A percentile compares a stretch with the other conserved stretches of the same genome.
phyloP scores from a whole-genome alignment of 2,113 vertebrate species.

The Heliornis fulica region DNA sequence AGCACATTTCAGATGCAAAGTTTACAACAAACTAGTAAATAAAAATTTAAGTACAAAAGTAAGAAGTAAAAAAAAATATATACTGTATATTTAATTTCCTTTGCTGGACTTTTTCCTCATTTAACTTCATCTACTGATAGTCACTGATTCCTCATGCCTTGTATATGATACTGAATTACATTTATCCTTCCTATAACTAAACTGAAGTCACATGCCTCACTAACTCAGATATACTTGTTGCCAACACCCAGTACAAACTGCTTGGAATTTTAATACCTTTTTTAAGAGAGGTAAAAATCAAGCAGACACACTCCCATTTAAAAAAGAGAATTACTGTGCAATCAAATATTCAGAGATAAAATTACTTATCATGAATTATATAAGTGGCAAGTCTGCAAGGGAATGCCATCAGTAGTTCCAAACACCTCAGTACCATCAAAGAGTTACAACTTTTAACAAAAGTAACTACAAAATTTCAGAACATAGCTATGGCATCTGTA shows the following conservation, averaged over 20 bases:
- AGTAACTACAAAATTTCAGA: not conserved
- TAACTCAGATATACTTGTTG: conserved; percentile 5
- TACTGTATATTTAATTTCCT: not conserved
- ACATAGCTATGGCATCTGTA: not conserved
- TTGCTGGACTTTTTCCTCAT: not conserved
- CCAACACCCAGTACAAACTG: not conserved
- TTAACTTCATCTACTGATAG: conserved; percentile 4
- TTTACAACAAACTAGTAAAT: not conserved
- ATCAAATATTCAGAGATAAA: conserved; percentile 18
- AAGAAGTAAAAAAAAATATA: not conserved
- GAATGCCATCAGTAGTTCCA: not conserved
- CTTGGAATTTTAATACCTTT: not conserved
- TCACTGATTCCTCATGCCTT: conserved; percentile 1
- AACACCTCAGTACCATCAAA: not conserved
- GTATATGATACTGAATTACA: not conserved
- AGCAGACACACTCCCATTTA: not conserved
- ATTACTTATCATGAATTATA: not conserved
- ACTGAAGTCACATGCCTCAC: conserved; percentile 3
- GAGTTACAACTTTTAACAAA: not conserved
- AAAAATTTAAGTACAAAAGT: conserved; percentile 2
- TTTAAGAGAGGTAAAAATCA: not conserved
- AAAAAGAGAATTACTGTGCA: conserved; percentile 7
- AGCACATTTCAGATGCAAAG: not conserved
- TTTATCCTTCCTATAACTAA: not conserved
- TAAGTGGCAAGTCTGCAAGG: not conserved